Evolutionary conservation across 2,113 vertebrate species (phyloP), one percentile per base, ranked within the genome.

Genomic region (Sceloporus undulatus): DNA sequence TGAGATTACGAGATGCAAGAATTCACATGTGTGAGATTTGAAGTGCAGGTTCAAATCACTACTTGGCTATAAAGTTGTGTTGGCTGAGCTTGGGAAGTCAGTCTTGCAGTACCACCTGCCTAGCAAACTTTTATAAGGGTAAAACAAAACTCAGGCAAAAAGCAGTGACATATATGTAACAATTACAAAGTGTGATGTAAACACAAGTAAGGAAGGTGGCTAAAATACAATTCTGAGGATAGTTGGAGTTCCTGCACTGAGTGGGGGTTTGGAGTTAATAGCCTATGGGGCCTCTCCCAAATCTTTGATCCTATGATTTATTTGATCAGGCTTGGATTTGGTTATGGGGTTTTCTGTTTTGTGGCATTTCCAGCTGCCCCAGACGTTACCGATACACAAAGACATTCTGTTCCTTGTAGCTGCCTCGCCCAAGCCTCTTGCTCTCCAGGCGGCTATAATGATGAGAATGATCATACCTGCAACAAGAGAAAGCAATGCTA

Each of bases 401-500:
- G 84, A 97, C 96, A 29, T 97, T 97, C 93, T 98, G 98, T 93
- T 98, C 98, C 92, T 97, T 96, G 93, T 98, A 98, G 0, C 93
- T 88, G 0, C 94, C 91, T 66, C 94, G 91, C 38, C 98, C 98
- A 52, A 98, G 95, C 19, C 97, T 92, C 73, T 88, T 92, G 77
- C 98, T 98, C 76, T 96, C 91, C 91, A 97, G 92, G 38, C 82
- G 77, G 0, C 85, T 25, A 80, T 97, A 98, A 13, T 29, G 19
- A 74, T 96, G 91, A 2, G 14, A 0, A 82, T 85, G 86, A 82
- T 98, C 96, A 48, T 94, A 96, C 87, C 98, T 98, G 82, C 66
- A 84, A 34, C 14, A 4, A 77, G 4, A 42, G 2, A 29, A 14
- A 62, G 56, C 16, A 9, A 65, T 68, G 65, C 56, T 40, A 13